Base-by-base conservation (phyloP, 2,113 vertebrate species). In the Lepisosteus oculatus region DNA sequence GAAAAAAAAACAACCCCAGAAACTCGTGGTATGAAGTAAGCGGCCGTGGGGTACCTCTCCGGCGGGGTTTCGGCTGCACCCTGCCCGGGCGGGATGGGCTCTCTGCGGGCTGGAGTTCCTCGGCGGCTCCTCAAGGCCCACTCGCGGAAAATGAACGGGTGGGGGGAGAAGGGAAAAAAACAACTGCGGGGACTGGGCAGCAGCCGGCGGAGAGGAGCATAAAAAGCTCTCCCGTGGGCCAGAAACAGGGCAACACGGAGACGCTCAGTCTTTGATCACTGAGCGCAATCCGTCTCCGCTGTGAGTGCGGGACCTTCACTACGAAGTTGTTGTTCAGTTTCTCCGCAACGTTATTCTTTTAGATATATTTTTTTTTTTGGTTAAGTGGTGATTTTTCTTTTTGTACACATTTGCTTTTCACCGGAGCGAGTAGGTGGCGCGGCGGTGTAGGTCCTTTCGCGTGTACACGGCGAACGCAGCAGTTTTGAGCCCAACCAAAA, bases 111-210 rank as follows among this genome's bases (percentile, higher is more conserved):
- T 64, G 55, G 15, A 67, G 72, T 59, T 57, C 55, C 73, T 65
- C 70, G 65, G 61, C 72, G 45, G 29, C 29, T 29, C 29, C 29
- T 29, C 65, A 47, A 75, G 80, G 77, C 70, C 80, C 69, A 29
- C 47, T 73, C 41, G 75, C 65, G 55, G 61, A 41, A 73, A 42
- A 75, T 17, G 41, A 69, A 41, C 51, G 6, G 67, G 29, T 1
- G 29, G 2, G 1, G 29, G 2, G 29, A 29, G 29, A 29, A 29
- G 1, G 1, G 2, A 29, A 29, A 29, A 29, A 29, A 65, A 75
- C 61, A 61, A 12, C 2, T 15, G 43, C 54, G 1, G 71, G 73
- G 61, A 47, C 12, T 55, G 3, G 47, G 6, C 55, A 43, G 29
- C 67, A 69, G 67, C 62, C 43, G 54, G 55, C n/a, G 42, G 54